Evolutionary conservation across 2,888 invertebrate genomes (phyloP), one percentile per base, ranked within the genome.

Genomic region (Eurois occulta): DNA sequence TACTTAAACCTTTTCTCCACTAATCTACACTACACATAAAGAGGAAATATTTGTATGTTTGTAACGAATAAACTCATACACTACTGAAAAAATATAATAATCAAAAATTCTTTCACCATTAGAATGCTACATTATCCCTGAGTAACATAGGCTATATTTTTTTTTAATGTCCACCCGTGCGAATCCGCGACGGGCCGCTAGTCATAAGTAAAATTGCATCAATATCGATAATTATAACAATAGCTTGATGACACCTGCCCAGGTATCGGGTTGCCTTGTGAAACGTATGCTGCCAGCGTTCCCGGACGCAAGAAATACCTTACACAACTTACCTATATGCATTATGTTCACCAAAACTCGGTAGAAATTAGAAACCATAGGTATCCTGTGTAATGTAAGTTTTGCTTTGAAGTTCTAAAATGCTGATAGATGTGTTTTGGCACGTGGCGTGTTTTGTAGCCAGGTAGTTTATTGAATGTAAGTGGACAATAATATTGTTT

Each of bases 241-340:
- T 64, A 62, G 77, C 92, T 95, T 95, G 88, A 64, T 70, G 82
- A 90, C 92, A 85, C 92, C 96, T 95, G 95, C 32, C 72, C 32
- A 55, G 71, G 93, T 94, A 87, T 96, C 95, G 82, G 86, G 88
- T 96, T 94, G 88, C 95, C 93, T 93, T 96, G 96, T 94, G 96
- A 96, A 96, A 94, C 92, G 88, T 89, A 92, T 90, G 91, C 91
- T 89, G 92, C 84, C 74, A 91, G 80, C 91, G 94, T 95, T 96
- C 95, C 95, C 95, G 91, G 91, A 90, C 90, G 89, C 90, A 90
- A 89, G 87, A 91, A 92, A 92, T 92, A 92, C 91, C 91, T 93
- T 90, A 88, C 90, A 91, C 91, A 90, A 91, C 82, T 84, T 80
- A 73, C 79, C 67, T 73, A 74, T 79, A 85, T 64, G 84, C 81